Evolutionary conservation across 2,113 vertebrate genomes (phyloP), one percentile per base, ranked within the genome.

Genomic region (Datnioides undecimradiatus): DNA sequence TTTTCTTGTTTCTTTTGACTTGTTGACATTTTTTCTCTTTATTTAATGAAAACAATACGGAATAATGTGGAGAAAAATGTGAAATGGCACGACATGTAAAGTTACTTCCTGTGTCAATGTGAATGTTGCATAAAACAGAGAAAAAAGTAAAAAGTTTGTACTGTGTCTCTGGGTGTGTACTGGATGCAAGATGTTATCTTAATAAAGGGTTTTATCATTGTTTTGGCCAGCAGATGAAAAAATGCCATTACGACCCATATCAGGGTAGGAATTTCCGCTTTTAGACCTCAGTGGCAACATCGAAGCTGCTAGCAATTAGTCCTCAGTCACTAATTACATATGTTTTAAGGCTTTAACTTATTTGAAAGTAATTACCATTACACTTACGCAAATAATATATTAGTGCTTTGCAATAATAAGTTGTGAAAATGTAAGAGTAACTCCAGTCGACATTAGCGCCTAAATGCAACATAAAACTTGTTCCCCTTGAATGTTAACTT

Each of bases 401-500:
- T 1, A 29, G 4, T 68, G 27, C 1, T 45, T 33, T 31, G 1
- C 4, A 14, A 21, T 48, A 23, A 49, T n/a, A n/a, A n/a, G n/a
- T n/a, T n/a, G n/a, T n/a, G n/a, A n/a, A 5, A 40, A 21, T 10
- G 0, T 27, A 29, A 8, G 17, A 6, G 4, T 21, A 2, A 0
- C 0, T n/a, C 5, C 5, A 16, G 48, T 74, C 2, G 13, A 41
- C 54, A 5, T 8, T 0, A 11, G 34, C 1, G 11, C 73, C 0
- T 54, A 25, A 85, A 67, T 0, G 59, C 52, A 78, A 17, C 54
- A 34, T 16, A 2, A 9, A 27, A 27, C 27, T 17, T 29, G n/a
- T n/a, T 8, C 13, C 2, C 43, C 34, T 66, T 40, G 9, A 49
- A 21, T 4, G 14, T 84, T 78, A 31, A 80, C 84, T 92, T 93